These are phyloP conservation scores for Drosophila heteroneura DNA, from an alignment of 2,888 invertebrate genomes.

Conservation along the genomic window DNA sequence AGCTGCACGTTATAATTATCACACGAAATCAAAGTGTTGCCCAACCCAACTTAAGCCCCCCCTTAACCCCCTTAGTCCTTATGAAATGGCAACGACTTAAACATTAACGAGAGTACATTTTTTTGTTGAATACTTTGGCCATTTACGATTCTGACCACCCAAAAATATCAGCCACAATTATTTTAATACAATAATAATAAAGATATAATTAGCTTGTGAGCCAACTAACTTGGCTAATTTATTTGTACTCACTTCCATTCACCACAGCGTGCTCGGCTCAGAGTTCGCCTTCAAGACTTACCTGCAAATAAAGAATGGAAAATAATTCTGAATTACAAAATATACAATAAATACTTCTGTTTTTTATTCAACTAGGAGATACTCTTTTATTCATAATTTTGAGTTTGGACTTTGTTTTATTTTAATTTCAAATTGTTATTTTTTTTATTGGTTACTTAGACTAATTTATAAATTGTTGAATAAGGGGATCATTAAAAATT, in stretches of 20 bases:
- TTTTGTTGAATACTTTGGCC: slow-evolving; percentile 10
- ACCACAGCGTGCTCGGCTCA: background rate
- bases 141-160: slow-evolving; percentile 16
- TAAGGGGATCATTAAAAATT: background rate
- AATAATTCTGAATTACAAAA: slow-evolving; percentile 4
- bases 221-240: background rate
- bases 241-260: slow-evolving; percentile 36
- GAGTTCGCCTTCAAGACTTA: slow-evolving; percentile 32
- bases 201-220: slow-evolving; percentile 38
- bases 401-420: background rate
- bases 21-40: slow-evolving; percentile 75
- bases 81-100: slow-evolving; percentile 18
- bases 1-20: slow-evolving; percentile 78
- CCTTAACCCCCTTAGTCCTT: background rate
- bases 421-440: background rate
- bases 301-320: slow-evolving; percentile 36
- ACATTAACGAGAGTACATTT: slow-evolving; percentile 22
- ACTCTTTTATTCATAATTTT: background rate
- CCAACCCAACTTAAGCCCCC: background rate
- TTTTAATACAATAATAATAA: slow-evolving; percentile 49
- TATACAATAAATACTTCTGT: too few relatives aligned
- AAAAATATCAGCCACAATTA: slow-evolving; percentile 34
- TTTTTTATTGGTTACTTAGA: background rate
- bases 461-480: background rate
- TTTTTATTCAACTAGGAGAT: too few relatives aligned